Evolutionary conservation across 2,113 vertebrate genomes (phyloP).

Genomic region (Salvator merianae): DNA sequence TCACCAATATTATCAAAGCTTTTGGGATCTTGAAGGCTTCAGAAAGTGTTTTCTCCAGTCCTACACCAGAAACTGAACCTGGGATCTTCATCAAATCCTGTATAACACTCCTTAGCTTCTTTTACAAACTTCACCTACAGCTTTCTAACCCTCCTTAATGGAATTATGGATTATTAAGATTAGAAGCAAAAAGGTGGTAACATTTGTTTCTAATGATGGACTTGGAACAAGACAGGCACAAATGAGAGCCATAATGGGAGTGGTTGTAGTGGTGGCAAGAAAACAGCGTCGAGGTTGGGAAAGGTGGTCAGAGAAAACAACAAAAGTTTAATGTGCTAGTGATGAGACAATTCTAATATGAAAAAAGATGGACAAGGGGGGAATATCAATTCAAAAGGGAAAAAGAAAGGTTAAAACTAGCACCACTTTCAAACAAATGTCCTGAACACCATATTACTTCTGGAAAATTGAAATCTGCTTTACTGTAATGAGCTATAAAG

Average conservation of each 20-base stretch:
- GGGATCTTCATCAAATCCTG: too few relatives aligned
- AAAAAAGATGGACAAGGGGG: neutral
- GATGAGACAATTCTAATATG: neutral
- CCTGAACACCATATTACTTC: neutral
- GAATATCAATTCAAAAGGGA: neutral
- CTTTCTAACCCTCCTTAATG: neutral
- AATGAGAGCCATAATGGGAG: neutral
- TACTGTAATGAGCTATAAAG: slow-evolving; percentile 1
- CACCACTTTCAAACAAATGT: neutral
- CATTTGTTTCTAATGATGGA: neutral
- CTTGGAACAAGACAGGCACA: neutral
- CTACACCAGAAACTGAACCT: too few relatives aligned
- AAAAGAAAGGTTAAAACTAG: neutral
- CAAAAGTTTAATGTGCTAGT: neutral
- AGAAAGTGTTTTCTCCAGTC: too few relatives aligned
- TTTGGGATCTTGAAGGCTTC: too few relatives aligned
- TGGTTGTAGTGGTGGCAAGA: neutral
- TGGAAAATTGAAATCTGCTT: neutral
- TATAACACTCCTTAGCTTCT: too few relatives aligned
- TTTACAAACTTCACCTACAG: too few relatives aligned
- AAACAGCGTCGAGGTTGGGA: neutral
- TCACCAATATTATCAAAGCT: too few relatives aligned
- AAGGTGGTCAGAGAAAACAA: neutral
- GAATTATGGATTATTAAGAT: neutral
- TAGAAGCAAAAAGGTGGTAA: neutral